Conservation (phyloP, 2,113 vertebrate genomes). For the Oreochromis aureus region DNA sequence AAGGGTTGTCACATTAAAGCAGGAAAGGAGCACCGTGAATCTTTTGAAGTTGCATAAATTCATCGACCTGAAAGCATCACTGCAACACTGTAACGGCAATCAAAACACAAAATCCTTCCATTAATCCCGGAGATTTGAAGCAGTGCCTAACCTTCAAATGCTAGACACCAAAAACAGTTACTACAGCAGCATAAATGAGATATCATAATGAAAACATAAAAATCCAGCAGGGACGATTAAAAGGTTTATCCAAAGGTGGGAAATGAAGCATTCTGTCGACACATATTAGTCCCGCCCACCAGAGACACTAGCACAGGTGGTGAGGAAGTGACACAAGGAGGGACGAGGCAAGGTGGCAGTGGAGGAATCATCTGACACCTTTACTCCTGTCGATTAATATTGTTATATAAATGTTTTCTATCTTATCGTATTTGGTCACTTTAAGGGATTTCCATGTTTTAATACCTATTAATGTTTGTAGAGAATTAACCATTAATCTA, state of each 20-base stretch:
- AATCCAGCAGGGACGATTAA: background rate
- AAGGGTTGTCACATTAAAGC: background rate
- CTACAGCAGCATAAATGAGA: background rate
- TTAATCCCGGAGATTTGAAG: background rate
- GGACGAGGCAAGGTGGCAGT: background rate
- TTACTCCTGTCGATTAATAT: background rate
- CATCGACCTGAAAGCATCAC: background rate
- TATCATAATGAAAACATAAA: background rate
- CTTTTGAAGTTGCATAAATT: background rate
- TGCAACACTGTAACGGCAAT: background rate
- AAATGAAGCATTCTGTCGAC: background rate
- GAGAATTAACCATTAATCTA: background rate
- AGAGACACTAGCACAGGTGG: background rate
- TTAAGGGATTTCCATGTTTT: background rate
- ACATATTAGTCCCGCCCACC: background rate
- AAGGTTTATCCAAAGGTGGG: background rate
- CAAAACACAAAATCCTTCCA: background rate
- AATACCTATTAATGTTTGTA: background rate
- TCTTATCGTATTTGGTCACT: background rate
- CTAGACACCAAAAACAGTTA: background rate
- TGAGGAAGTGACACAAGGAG: background rate
- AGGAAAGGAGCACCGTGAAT: background rate
- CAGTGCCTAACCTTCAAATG: background rate
- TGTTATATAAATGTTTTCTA: background rate
- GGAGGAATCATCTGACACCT: background rate